A percentile compares a stretch with the other conserved stretches of the same genome.
Conservation (phyloP, 2,888 invertebrate genomes). For the Eudemis profundana region DNA sequence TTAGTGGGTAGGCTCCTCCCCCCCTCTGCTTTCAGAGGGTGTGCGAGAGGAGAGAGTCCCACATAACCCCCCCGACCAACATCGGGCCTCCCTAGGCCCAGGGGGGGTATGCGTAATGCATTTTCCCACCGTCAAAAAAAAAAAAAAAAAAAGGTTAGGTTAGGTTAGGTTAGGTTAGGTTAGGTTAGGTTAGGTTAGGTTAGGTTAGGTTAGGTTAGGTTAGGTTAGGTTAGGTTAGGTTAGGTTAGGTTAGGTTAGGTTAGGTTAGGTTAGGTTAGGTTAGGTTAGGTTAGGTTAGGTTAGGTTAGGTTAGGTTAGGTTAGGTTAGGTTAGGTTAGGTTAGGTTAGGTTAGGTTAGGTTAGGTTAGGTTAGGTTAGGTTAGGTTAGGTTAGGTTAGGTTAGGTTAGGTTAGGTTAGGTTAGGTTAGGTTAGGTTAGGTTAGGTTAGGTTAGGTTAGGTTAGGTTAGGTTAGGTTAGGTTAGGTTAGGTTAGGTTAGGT, state of each 20-base stretch:
- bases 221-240: slow-evolving; percentile 35
- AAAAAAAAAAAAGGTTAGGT: too few relatives aligned
- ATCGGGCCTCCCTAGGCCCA: too few relatives aligned
- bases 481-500: slow-evolving; percentile 20
- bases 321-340: slow-evolving; percentile 35
- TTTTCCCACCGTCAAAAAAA: too few relatives aligned
- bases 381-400: slow-evolving; percentile 35
- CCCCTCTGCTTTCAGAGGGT: too few relatives aligned
- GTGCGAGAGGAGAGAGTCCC: too few relatives aligned
- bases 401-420: slow-evolving; percentile 27
- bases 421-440: slow-evolving; percentile 1
- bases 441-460: slow-evolving; percentile 1
- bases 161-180: slow-evolving; percentile 44
- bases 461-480: slow-evolving; percentile 21
- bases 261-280: slow-evolving; percentile 35
- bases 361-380: slow-evolving; percentile 35
- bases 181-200: slow-evolving; percentile 39
- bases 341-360: slow-evolving; percentile 35
- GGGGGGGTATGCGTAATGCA: too few relatives aligned
- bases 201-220: slow-evolving; percentile 35
- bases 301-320: slow-evolving; percentile 35
- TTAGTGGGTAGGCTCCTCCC: too few relatives aligned
- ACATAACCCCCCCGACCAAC: too few relatives aligned
- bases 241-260: slow-evolving; percentile 35
- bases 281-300: slow-evolving; percentile 24